phyloP scores from a whole-genome alignment of 2,797 vertebrate species.

The Spinus pinus region DNA sequence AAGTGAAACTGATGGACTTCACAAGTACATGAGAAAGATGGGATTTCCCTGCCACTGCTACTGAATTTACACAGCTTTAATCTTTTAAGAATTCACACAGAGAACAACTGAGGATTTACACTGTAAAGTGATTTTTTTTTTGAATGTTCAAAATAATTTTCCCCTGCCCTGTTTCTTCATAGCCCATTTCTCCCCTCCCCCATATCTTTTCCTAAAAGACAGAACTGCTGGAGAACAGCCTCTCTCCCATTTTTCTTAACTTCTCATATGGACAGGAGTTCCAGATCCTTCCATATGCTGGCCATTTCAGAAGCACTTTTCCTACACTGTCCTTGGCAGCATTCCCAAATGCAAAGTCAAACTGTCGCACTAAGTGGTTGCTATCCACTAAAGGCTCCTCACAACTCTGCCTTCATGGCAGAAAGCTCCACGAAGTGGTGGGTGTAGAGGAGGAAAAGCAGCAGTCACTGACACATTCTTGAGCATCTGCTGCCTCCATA shows the following conservation, averaged over 20 bases:
- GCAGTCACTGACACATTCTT: neutral
- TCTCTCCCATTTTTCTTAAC: neutral
- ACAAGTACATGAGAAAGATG: neutral
- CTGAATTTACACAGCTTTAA: neutral
- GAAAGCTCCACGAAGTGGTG: neutral
- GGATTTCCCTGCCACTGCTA: neutral
- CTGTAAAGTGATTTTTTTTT: neutral
- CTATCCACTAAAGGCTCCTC: neutral
- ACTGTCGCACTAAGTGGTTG: neutral
- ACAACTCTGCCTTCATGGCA: neutral
- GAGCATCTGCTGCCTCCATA: fast-evolving
- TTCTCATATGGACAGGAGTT: neutral
- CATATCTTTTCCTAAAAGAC: neutral
- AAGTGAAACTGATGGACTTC: neutral
- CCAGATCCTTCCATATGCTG: neutral
- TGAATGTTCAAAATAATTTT: neutral
- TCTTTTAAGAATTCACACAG: neutral
- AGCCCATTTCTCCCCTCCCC: neutral
- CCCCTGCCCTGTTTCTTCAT: neutral
- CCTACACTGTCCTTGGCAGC: neutral
- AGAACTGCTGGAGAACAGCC: neutral
- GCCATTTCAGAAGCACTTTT: neutral
- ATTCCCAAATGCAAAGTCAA: neutral
- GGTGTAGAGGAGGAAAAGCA: neutral
- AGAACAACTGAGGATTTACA: neutral